These are phyloP conservation scores for Plebejus anna DNA, from an alignment of 2,888 invertebrate species.

Conservation along the genomic window DNA sequence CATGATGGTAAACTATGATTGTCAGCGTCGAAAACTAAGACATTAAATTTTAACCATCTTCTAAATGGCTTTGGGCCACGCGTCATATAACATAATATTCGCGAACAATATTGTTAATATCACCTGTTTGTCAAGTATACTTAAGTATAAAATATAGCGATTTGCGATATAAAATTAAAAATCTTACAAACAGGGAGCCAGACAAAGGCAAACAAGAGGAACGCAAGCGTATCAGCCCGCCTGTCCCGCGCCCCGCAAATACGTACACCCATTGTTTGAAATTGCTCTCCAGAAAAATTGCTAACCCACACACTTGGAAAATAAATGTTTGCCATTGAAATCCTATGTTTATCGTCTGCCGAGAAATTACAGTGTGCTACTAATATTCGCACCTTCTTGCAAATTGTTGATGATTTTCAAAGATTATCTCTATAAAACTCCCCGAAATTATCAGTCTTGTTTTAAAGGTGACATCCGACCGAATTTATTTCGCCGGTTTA, in stretches of 20 bases:
- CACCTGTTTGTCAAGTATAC: neutral
- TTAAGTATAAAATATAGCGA: neutral
- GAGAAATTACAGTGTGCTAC: neutral
- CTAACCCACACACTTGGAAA: conserved; percentile 39
- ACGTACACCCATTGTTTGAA: conserved; percentile 67
- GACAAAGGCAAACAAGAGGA: conserved; percentile 66
- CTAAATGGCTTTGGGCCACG: too few relatives aligned
- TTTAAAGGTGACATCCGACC: too few relatives aligned
- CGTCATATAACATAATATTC: too few relatives aligned
- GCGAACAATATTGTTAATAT: too few relatives aligned
- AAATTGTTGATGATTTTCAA: neutral
- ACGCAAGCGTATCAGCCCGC: conserved; percentile 55
- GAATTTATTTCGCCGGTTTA: too few relatives aligned
- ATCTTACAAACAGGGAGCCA: conserved; percentile 57
- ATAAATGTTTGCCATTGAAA: conserved; percentile 1
- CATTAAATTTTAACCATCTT: too few relatives aligned
- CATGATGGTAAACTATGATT: too few relatives aligned
- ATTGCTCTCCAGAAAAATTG: conserved; percentile 61
- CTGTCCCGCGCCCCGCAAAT: conserved; percentile 45
- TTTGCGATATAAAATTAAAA: conserved; percentile 31
- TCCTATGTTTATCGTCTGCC: neutral
- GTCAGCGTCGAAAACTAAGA: too few relatives aligned
- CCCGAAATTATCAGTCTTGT: too few relatives aligned
- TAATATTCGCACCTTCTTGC: neutral
- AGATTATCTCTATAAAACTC: too few relatives aligned